Evolutionary conservation across 2,113 vertebrate species (phyloP).

Genomic region (Grus americana): DNA sequence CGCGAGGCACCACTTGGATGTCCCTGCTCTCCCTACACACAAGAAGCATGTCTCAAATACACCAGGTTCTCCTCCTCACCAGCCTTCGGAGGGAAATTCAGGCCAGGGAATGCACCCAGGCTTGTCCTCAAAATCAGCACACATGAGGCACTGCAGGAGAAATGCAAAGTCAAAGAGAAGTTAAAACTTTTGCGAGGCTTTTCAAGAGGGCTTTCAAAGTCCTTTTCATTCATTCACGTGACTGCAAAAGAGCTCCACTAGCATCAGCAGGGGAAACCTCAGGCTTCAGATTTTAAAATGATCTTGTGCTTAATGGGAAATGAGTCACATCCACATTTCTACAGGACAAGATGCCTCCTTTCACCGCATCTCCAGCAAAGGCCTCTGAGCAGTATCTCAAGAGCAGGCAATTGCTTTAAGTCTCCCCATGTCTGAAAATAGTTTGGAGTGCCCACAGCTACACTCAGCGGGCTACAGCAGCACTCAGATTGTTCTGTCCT

Average conservation of each 20-base stretch:
- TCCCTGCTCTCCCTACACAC: neutral
- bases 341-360: neutral
- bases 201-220: neutral
- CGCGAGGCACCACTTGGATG: fast-evolving
- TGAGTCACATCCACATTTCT: neutral
- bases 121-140: neutral
- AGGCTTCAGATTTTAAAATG: neutral
- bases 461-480: neutral
- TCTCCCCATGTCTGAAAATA: neutral
- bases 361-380: neutral
- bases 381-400: neutral
- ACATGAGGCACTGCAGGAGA: fast-evolving
- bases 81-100: neutral
- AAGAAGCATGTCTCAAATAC: neutral
- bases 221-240: neutral
- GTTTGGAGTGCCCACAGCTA: slow-evolving; percentile 38
- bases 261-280: neutral
- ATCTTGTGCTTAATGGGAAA: neutral
- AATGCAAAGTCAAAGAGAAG: neutral
- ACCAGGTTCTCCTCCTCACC: neutral
- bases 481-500: neutral
- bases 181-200: neutral
- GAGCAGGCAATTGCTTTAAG: neutral
- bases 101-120: neutral
- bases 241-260: neutral